Base-by-base conservation (phyloP, 2,888 invertebrate genomes). In the Cosmia trapezina region DNA sequence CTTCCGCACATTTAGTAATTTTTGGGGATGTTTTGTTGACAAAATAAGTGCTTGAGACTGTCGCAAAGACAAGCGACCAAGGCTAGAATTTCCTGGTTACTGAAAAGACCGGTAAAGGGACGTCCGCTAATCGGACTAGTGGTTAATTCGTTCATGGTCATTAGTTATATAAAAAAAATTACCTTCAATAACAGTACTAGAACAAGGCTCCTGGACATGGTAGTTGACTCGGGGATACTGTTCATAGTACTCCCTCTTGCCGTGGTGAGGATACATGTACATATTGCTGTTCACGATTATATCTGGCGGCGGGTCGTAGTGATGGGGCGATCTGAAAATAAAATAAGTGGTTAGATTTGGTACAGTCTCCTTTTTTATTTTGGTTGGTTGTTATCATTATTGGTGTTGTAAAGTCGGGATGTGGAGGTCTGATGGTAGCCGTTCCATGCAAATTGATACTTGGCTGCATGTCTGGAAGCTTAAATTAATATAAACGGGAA, bases 211-310 rank as follows among this genome's bases (percentile, higher is more conserved):
- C 33, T 91, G 92, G 0, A 91, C 62, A 12, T 89, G 92, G 80
- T 93, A 95, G 77, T 86, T 91, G 71, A 91, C 89, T 68, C 92
- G 87, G 0, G 94, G 92, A 61, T 94, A 95, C 79, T 95, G 95
- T n/a, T 96, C 96, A 71, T 93, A 96, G 85, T 94, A 95, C 61
- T 96, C 96, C 17, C 95, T 85, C 83, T 96, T 96, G 19, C 92
- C 91, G 8, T 91, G 92, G 47, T 93, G 92, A 0, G 95, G 94
- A 76, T 95, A 95, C 94, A 95, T 93, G 86, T 94, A 95, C 94
- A 95, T 95, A 47, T 90, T 94, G 84, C 93, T 95, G 89, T 94
- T 95, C 4, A 94, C 90, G 0, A 93, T 90, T 1, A 95, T 86
- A n/a, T 95, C 96, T 11, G 94, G 88, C 0, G 94, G 89, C 0